Evolutionary conservation across 2,888 invertebrate species (phyloP).

Genomic region (Tridacna crocea): DNA sequence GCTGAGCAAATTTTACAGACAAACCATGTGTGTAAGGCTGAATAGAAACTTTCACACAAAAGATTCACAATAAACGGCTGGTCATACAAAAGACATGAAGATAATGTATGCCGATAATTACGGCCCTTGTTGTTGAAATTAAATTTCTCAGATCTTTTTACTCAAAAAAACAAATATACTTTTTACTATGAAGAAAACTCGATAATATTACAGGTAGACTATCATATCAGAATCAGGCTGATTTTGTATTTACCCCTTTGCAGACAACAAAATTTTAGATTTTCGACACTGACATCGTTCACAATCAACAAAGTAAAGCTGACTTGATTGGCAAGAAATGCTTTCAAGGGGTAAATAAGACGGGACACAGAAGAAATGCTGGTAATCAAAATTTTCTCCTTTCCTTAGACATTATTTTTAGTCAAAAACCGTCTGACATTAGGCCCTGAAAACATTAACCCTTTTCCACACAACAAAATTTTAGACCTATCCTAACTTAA

Average conservation of each 20-base stretch:
- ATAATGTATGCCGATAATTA: slow-evolving; percentile 18
- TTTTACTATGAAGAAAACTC: too few relatives aligned
- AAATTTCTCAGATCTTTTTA: slow-evolving; percentile 3
- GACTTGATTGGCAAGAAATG: not conserved
- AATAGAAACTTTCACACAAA: slow-evolving; percentile 18
- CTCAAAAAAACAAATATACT: too few relatives aligned
- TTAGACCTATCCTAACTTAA: too few relatives aligned
- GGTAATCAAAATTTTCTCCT: not conserved
- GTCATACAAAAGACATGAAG: slow-evolving; percentile 14
- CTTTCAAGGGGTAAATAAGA: not conserved
- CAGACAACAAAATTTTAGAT: too few relatives aligned
- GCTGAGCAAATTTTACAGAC: slow-evolving; percentile 9
- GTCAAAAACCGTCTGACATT: too few relatives aligned
- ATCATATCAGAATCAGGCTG: too few relatives aligned
- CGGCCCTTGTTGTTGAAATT: not conserved
- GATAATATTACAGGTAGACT: too few relatives aligned
- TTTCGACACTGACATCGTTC: too few relatives aligned
- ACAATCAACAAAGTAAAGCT: too few relatives aligned
- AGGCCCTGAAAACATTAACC: too few relatives aligned
- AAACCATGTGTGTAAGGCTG: slow-evolving; percentile 11
- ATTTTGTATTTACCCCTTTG: too few relatives aligned
- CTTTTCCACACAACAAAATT: too few relatives aligned
- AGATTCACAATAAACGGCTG: slow-evolving; percentile 4
- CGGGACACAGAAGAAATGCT: not conserved
- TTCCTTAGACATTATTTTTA: not conserved